Conservation (phyloP, 23 tunicate species). For the Halocynthia roretzi region DNA sequence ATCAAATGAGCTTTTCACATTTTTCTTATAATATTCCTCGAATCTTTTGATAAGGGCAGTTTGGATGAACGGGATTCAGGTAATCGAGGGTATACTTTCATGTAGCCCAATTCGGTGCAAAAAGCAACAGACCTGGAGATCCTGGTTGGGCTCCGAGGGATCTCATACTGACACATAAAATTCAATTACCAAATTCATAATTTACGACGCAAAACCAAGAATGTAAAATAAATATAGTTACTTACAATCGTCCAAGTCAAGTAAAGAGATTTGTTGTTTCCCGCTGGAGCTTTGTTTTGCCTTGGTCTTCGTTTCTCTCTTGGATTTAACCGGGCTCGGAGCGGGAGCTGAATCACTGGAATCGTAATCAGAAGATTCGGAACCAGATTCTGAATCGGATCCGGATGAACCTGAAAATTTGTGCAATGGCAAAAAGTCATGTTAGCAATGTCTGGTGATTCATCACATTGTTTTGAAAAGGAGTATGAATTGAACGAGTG, state of each 20-base stretch:
- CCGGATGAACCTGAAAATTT: neutral
- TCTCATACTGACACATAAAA: neutral
- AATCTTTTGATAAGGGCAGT: too few species aligned
- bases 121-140: too few species aligned
- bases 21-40: too few species aligned
- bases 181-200: neutral
- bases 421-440: too few species aligned
- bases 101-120: too few species aligned
- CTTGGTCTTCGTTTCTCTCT: neutral
- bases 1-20: too few species aligned
- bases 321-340: conserved; percentile 18
- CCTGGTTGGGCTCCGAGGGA: neutral
- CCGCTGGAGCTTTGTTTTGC: conserved; percentile 4
- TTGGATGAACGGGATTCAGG: too few species aligned
- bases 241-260: conserved; percentile 84
- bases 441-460: too few species aligned
- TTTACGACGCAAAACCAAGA: neutral
- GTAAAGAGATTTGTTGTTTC: conserved; percentile 41
- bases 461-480: too few species aligned
- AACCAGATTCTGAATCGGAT: conserved; percentile 19
- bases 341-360: neutral
- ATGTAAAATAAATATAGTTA: neutral
- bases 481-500: too few species aligned
- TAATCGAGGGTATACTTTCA: too few species aligned
- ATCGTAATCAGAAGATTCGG: conserved; percentile 2